Conservation (phyloP, 2,113 vertebrate species). For the Salvelinus fontinalis region DNA sequence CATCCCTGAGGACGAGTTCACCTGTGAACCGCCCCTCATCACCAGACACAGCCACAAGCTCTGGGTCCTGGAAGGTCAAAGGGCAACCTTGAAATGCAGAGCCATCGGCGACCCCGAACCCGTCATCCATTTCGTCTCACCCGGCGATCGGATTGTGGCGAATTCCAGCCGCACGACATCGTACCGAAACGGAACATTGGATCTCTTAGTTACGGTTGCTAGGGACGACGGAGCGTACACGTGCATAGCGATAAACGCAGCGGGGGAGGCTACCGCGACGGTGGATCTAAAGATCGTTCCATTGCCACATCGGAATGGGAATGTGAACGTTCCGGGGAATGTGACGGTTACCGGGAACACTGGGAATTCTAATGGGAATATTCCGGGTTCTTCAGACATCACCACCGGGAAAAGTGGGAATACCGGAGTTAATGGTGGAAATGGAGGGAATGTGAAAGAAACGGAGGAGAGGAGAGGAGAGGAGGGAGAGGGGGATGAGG, state of each 20-base stretch:
- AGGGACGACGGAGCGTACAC: slow-evolving; percentile 85
- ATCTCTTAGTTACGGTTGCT: slow-evolving; percentile 82
- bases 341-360: slow-evolving; percentile 29
- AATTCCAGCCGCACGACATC: slow-evolving; percentile 84
- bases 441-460: neutral
- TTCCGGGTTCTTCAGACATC: slow-evolving; percentile 69
- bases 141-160: slow-evolving; percentile 84
- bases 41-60: slow-evolving; percentile 89
- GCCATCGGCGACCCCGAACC: slow-evolving; percentile 87
- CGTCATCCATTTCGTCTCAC: slow-evolving; percentile 88
- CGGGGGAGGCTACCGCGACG: slow-evolving; percentile 83
- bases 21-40: slow-evolving; percentile 88
- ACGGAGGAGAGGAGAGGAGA: neutral
- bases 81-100: slow-evolving; percentile 83
- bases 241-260: slow-evolving; percentile 90
- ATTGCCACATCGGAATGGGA: slow-evolving; percentile 80
- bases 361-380: slow-evolving; percentile 56
- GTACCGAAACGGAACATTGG: slow-evolving; percentile 87
- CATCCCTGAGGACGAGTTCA: slow-evolving; percentile 89
- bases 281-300: slow-evolving; percentile 88
- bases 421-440: slow-evolving; percentile 47
- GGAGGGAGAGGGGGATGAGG: slow-evolving; percentile 52
- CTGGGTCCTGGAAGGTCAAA: slow-evolving; percentile 89
- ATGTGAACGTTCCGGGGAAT: slow-evolving; percentile 67
- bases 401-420: slow-evolving; percentile 64